A percentile compares a stretch with the other conserved stretches of the same genome.
Conservation (phyloP, 1,140 invertebrate genomes). For the Metopolophium dirhodum region DNA sequence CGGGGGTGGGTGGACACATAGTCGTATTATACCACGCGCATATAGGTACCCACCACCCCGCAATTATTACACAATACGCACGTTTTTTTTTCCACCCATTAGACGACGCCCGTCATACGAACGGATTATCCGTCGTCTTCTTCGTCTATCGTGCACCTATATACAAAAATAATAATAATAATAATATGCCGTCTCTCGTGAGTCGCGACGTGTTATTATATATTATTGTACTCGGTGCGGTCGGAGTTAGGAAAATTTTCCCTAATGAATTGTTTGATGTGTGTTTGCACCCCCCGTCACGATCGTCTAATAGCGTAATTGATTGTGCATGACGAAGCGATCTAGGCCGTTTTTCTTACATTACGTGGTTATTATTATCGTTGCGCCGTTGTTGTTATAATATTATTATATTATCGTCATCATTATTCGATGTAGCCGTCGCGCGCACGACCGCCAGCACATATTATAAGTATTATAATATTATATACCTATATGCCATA, state of each 20-base stretch:
- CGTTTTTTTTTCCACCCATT: not conserved
- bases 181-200: not conserved
- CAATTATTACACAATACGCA: conserved; percentile 1
- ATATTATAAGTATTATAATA: not conserved
- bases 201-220: not conserved
- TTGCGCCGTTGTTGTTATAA: conserved; percentile 7
- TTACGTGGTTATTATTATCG: not conserved
- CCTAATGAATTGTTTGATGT: conserved; percentile 39
- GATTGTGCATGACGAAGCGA: conserved; percentile 56
- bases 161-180: not conserved
- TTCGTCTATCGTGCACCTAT: not conserved
- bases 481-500: not conserved
- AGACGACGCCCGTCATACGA: not conserved
- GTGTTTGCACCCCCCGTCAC: conserved; percentile 49
- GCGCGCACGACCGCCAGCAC: not conserved
- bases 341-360: conserved; percentile 47
- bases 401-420: conserved; percentile 7
- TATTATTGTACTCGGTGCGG: not conserved
- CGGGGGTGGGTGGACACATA: conserved; percentile 11
- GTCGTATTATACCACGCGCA: not conserved
- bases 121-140: not conserved
- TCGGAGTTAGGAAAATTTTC: conserved; percentile 1
- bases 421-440: not conserved
- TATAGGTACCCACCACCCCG: not conserved
- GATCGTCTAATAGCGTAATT: conserved; percentile 51